Conservation (phyloP, 2,888 invertebrate genomes). For the Hypselothyrea guttata region DNA sequence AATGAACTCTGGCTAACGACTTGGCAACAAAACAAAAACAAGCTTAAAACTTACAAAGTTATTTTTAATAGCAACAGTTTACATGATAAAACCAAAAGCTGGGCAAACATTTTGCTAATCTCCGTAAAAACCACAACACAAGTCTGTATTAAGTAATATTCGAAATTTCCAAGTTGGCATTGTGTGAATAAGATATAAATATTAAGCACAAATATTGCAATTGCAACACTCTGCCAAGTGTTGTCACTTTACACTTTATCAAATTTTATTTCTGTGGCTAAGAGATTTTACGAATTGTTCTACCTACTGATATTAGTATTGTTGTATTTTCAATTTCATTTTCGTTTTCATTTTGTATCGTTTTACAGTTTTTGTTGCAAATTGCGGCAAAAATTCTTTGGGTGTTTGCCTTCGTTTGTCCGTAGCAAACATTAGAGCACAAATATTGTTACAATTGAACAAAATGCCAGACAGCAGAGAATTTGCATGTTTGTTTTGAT, state of each 20-base stretch:
- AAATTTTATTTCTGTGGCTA: slow-evolving; percentile 20
- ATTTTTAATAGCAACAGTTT: slow-evolving; percentile 25
- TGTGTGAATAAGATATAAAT: neutral
- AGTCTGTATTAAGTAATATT: neutral
- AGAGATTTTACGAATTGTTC: slow-evolving; percentile 9
- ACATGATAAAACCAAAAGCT: slow-evolving; percentile 29
- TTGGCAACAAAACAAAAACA: slow-evolving; percentile 32
- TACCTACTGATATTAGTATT: neutral
- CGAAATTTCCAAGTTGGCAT: slow-evolving; percentile 1
- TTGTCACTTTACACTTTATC: slow-evolving; percentile 14
- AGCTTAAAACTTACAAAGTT: slow-evolving; percentile 32
- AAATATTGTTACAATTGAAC: slow-evolving; percentile 12
- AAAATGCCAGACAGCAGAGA: neutral
- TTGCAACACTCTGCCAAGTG: no score
- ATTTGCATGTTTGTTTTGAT: slow-evolving; percentile 40
- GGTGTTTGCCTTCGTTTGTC: slow-evolving; percentile 15
- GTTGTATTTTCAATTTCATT: neutral
- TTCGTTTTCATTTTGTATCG: slow-evolving; percentile 2
- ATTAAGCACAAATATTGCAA: slow-evolving; percentile 37
- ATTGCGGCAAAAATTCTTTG: slow-evolving; percentile 8
- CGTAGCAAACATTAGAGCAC: slow-evolving; percentile 26
- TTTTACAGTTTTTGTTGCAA: slow-evolving; percentile 8
- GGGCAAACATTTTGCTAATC: slow-evolving; percentile 48
- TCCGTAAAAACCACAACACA: slow-evolving; percentile 26
- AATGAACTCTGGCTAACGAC: slow-evolving; percentile 58